Evolutionary conservation across 2,888 invertebrate species (phyloP).

Genomic region (Eurytoma californica): DNA sequence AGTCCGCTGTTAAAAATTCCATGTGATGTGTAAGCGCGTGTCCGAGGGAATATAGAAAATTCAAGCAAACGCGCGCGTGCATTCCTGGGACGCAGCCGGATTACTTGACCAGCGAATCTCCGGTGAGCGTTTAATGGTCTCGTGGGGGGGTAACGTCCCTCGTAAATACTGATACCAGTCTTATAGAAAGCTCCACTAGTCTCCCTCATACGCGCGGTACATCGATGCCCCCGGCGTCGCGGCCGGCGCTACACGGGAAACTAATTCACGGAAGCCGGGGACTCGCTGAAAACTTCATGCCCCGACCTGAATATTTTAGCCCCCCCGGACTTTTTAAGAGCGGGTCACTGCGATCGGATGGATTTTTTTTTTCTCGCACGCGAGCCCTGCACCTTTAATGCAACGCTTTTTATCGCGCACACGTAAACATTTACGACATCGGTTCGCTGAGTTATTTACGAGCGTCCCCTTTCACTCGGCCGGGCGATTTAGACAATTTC

Average conservation of each 20-base stretch:
- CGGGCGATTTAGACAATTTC: neutral
- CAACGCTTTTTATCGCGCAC: neutral
- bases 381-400: neutral
- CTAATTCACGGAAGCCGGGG: conserved; percentile 18
- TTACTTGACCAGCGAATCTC: conserved; percentile 65
- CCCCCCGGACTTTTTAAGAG: conserved; percentile 27
- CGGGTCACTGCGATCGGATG: neutral
- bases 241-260: neutral
- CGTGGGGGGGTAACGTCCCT: conserved; percentile 57
- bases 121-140: conserved; percentile 65
- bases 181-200: conserved; percentile 52
- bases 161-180: conserved; percentile 57
- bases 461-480: neutral
- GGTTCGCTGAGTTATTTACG: conserved; percentile 5
- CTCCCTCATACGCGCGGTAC: conserved; percentile 25
- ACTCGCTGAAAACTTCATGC: conserved; percentile 38
- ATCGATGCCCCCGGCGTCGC: conserved; percentile 27
- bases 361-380: neutral
- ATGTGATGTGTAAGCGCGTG: conserved; percentile 16
- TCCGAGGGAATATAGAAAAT: conserved; percentile 25
- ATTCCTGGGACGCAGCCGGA: conserved; percentile 57
- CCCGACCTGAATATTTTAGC: conserved; percentile 20
- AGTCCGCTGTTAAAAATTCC: conserved; percentile 31
- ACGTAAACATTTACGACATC: neutral
- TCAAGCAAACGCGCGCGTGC: conserved; percentile 11